Base-by-base conservation (phyloP, 2,797 vertebrate genomes). In the Ispidina lecontei region DNA sequence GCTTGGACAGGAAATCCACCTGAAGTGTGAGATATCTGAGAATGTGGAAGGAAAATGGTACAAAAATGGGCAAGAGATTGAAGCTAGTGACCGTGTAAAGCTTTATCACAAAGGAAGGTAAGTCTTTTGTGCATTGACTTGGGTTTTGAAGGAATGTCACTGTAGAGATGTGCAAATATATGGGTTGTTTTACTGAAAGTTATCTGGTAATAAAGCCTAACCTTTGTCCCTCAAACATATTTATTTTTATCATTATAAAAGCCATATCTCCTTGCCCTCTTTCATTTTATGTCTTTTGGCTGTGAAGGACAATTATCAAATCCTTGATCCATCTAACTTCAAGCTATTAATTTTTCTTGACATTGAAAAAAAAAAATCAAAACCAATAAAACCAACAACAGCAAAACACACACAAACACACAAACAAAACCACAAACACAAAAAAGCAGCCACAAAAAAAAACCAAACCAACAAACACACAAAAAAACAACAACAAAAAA, bases 21-120 rank as follows among this genome's bases (percentile, higher is more conserved):
- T 99, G 87, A 98, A 99, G 94, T 99, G 99, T 97, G 99, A 99
- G 97, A 98, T 99, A 94, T 99, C 99, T 31, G 98, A 98, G 88
- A 98, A 99, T 0, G 97, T 99, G 60, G 84, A 98, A 28, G 99
- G 99, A 23, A 99, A 98, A 72, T 99, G 99, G 99, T 99, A 99
- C 94, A 98, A 99, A 96, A 99, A 99, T 15, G 99, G 99, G 23
- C 98, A 99, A 90, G 95, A 99, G 54, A 95, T 99, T 51, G 98
- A 99, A 96, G 97, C 98, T 44, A 98, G 97, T 58, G 99, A 99
- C 54, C 99, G 97, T 63, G 91, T 99, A 84, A 99, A 97, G 90
- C 97, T 99, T 84, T 93, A 98, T 70, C 99, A 99, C 96, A 99
- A 98, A 96, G 98, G 98, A 96, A 99, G 97, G 99, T 99, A 97